phyloP scores from a whole-genome alignment of 2,113 vertebrate species.

The Sylvilagus bachmani region DNA sequence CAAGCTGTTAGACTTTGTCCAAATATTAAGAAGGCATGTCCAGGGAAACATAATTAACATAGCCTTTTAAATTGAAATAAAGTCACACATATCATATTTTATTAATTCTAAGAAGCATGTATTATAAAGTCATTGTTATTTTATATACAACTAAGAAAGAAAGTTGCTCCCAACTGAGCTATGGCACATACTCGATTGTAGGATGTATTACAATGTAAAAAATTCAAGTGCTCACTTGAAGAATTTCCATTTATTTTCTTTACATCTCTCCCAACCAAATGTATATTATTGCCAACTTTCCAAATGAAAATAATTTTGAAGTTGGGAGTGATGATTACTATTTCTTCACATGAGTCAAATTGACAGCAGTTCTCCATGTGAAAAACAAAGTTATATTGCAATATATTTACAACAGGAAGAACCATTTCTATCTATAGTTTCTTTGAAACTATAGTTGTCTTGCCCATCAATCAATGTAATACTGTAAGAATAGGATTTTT shows the following conservation, averaged over 20 bases:
- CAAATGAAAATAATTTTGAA: not conserved
- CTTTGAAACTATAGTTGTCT: constrained; percentile 58
- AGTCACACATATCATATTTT: not conserved
- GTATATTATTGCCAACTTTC: not conserved
- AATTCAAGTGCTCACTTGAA: not conserved
- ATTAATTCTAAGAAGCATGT: not conserved
- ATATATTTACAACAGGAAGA: not conserved
- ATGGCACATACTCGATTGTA: not conserved
- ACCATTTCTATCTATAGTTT: constrained; percentile 23
- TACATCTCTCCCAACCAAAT: not conserved
- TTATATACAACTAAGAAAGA: not conserved
- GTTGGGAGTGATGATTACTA: not conserved
- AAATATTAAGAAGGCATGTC: not conserved
- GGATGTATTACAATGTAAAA: not conserved
- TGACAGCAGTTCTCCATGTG: not conserved
- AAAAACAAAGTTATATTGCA: not conserved
- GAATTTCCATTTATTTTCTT: not conserved
- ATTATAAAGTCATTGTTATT: not conserved
- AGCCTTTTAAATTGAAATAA: not conserved
- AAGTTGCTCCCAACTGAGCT: not conserved
- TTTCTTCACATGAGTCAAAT: constrained; percentile 31
- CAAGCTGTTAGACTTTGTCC: constrained; percentile 1
- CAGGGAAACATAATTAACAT: not conserved
- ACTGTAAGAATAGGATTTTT: constrained; percentile 83
- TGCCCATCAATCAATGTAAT: constrained; percentile 84